Percentiles rank a stretch among this genome's conserved stretches.
These are phyloP conservation scores for Melanaphis sacchari DNA, from an alignment of 1,140 invertebrate genomes.

Conservation along the genomic window DNA sequence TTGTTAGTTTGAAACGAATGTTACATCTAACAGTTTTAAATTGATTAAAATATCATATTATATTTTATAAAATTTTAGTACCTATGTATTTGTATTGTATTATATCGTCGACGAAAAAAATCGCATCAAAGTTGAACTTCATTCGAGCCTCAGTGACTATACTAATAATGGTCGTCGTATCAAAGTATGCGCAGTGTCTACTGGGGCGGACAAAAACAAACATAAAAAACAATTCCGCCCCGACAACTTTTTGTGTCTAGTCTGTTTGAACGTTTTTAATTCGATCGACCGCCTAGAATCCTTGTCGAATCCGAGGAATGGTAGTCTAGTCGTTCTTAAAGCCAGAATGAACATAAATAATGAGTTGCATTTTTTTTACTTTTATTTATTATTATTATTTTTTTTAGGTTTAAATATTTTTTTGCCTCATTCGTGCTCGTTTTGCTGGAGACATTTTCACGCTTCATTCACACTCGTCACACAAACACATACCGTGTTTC, in stretches of 20 bases:
- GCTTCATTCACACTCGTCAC: background rate
- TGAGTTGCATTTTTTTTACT: background rate
- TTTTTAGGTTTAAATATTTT: background rate
- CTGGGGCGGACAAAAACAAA: background rate
- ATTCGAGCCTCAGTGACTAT: background rate
- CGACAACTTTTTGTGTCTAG: background rate
- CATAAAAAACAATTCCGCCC: background rate
- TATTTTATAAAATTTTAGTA: background rate
- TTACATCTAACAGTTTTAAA: background rate
- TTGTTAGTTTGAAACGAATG: background rate
- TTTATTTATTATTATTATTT: background rate
- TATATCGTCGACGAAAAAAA: background rate
- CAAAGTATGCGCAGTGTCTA: background rate
- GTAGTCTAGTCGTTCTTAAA: background rate
- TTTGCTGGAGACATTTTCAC: background rate
- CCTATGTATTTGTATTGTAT: background rate
- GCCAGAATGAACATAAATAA: slow-evolving; percentile 43
- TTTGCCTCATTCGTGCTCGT: background rate
- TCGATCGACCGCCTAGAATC: background rate
- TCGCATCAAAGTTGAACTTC: background rate
- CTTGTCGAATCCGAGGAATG: background rate
- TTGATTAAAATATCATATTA: background rate
- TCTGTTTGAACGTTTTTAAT: slow-evolving; percentile 32
- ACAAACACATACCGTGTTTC: background rate
- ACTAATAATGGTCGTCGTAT: background rate